Conservation (phyloP, 1,140 invertebrate genomes). For the Adelges cooleyi region DNA sequence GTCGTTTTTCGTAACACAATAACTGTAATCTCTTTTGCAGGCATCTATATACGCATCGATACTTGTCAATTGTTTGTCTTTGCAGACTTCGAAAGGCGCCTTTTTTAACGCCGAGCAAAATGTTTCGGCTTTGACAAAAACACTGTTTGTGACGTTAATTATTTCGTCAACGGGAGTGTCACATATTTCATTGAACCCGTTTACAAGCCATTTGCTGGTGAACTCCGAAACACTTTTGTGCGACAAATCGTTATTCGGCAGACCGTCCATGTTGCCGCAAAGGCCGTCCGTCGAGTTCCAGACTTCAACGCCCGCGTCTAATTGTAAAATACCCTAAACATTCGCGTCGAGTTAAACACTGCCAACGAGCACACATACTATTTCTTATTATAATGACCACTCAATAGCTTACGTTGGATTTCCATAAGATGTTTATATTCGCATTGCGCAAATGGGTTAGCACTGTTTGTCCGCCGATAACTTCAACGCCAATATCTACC, state of each 20-base stretch:
- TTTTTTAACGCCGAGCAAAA: neutral
- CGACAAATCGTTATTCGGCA: slow-evolving; percentile 54
- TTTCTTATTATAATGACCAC: neutral
- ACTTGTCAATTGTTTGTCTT: neutral
- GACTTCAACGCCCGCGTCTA: slow-evolving; percentile 52
- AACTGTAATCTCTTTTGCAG: slow-evolving; percentile 66
- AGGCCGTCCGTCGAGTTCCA: slow-evolving; percentile 70
- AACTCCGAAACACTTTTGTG: slow-evolving; percentile 41
- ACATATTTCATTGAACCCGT: neutral
- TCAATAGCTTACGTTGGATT: slow-evolving; percentile 36
- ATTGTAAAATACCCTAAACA: slow-evolving; percentile 45
- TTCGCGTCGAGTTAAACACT: too few species aligned
- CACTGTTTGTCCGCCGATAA: slow-evolving; percentile 51
- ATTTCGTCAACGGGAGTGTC: neutral
- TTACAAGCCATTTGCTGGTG: slow-evolving; percentile 36
- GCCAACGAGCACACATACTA: neutral
- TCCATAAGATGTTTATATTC: slow-evolving; percentile 64
- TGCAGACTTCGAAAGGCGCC: neutral
- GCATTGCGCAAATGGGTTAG: slow-evolving; percentile 52
- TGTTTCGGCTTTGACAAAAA: neutral
- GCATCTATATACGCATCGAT: slow-evolving; percentile 41
- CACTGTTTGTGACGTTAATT: neutral
- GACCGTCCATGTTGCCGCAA: slow-evolving; percentile 65
- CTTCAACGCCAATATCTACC: slow-evolving; percentile 54
- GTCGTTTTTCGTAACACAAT: slow-evolving; percentile 40